These are phyloP conservation scores for Nibea coibor DNA, from an alignment of 2,113 vertebrate species.

Conservation along the genomic window DNA sequence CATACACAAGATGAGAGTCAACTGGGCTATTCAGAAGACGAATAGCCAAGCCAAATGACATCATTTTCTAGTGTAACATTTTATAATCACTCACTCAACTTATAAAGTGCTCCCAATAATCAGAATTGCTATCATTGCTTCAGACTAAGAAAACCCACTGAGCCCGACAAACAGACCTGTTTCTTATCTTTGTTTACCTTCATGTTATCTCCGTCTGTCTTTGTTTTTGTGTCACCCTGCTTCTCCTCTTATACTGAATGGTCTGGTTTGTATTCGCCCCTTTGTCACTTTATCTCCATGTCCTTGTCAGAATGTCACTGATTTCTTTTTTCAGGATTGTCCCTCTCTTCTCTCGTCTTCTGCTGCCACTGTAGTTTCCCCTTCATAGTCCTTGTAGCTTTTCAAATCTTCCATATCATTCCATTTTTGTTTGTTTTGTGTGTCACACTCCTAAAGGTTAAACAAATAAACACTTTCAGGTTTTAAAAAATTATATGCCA, in stretches of 20 bases:
- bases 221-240: slow-evolving; percentile 46
- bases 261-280: slow-evolving; percentile 45
- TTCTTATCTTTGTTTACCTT: slow-evolving; percentile 51
- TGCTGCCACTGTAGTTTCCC: slow-evolving; percentile 15
- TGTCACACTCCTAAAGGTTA: slow-evolving; percentile 7
- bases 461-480: slow-evolving; percentile 5
- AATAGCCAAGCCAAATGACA: slow-evolving; percentile 8
- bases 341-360: slow-evolving; percentile 7
- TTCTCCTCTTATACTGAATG: slow-evolving; percentile 35
- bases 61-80: slow-evolving; percentile 3
- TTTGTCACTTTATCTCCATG: slow-evolving; percentile 62
- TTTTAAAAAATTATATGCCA: neutral
- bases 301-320: slow-evolving; percentile 58
- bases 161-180: slow-evolving; percentile 32
- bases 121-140: slow-evolving; percentile 18
- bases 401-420: neutral
- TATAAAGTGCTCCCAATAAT: slow-evolving; percentile 12
- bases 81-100: neutral
- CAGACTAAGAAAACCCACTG: slow-evolving; percentile 21
- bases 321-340: slow-evolving; percentile 23
- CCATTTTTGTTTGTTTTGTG: slow-evolving; percentile 1
- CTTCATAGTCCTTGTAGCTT: slow-evolving; percentile 30
- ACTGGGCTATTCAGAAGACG: slow-evolving; percentile 20
- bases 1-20: slow-evolving; percentile 14
- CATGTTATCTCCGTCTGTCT: slow-evolving; percentile 45